Percentiles rank a stretch among this genome's conserved stretches.
Evolutionary conservation across 2,888 invertebrate genomes (phyloP).

Genomic region (Parasteatoda lunata): DNA sequence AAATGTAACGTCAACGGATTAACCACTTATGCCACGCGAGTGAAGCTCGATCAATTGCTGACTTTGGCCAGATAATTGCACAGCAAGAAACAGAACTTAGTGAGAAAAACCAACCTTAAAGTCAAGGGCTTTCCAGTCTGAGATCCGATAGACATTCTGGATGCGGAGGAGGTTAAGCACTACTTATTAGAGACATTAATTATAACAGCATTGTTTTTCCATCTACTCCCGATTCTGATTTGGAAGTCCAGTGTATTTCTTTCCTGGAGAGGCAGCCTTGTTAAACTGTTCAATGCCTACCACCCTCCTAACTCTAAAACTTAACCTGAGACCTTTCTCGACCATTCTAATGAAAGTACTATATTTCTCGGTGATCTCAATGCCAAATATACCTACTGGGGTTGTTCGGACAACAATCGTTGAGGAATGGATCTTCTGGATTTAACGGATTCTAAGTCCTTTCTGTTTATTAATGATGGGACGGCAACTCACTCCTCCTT

Average conservation of each 20-base stretch:
- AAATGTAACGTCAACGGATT: too few relatives aligned
- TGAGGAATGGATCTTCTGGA: neutral
- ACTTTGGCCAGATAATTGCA: too few relatives aligned
- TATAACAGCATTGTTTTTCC: neutral
- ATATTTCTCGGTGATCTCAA: neutral
- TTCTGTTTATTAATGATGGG: neutral
- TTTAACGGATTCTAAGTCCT: neutral
- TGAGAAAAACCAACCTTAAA: neutral
- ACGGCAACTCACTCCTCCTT: neutral
- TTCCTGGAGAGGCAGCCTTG: conserved; percentile 1
- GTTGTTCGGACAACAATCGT: neutral
- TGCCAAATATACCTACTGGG: neutral
- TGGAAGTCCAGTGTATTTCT: neutral
- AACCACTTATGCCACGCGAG: too few relatives aligned
- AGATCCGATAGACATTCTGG: neutral
- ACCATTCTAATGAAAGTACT: neutral
- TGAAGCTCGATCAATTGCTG: too few relatives aligned
- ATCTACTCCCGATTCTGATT: neutral
- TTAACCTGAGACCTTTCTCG: neutral
- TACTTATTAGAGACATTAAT: neutral
- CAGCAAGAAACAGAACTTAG: neutral
- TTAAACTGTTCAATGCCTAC: neutral
- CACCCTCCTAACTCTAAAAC: neutral
- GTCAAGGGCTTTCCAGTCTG: neutral
- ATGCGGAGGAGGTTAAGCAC: neutral